Base-by-base conservation (phyloP, 2,113 vertebrate species). In the Trogon surrucura region DNA sequence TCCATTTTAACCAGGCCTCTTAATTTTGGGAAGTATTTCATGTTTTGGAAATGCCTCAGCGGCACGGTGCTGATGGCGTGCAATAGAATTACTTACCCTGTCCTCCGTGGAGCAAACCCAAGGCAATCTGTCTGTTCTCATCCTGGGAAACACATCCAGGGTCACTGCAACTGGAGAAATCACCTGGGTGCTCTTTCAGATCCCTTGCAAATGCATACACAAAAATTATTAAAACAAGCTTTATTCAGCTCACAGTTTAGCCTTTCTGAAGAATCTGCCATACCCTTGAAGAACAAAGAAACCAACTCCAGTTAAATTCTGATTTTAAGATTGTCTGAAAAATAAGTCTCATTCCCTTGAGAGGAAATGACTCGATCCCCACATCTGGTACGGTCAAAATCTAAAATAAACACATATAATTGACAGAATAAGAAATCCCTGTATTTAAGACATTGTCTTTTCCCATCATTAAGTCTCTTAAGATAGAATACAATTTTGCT, bases 21-120 rank as follows among this genome's bases (percentile, higher is more conserved):
- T 95, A 96, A 95, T 95, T 89, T 73, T 36, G 70, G 87, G 53
- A 89, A 93, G 45, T 87, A 92, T 91, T 96, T 89, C 84, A 84
- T 93, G 61, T 93, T 87, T 79, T 91, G 65, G 88, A 96, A 91
- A 87, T 54, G 41, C 77, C 70, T 89, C 58, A 69, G 73, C 80
- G 81, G 66, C 78, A 69, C 70, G 51, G 65, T 88, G 87, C 81
- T 94, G 81, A 88, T 89, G 87, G 81, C 80, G 69, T 56, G 66
- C 91, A 94, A 30, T 93, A 69, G 88, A 93, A 89, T 84, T 87
- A 66, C 87, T 38, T 95, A 89, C 91, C 89, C 78, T 91, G 80
- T 96, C 45, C 74, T 89, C 91, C 54, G 79, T 66, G 66, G 87
- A 96, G 87, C 54, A 88, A 95, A 91, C 70, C 66, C 81, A 70